These are phyloP conservation scores for Syndactyla subalaris DNA, from an alignment of 2,797 vertebrate species.

Conservation along the genomic window DNA sequence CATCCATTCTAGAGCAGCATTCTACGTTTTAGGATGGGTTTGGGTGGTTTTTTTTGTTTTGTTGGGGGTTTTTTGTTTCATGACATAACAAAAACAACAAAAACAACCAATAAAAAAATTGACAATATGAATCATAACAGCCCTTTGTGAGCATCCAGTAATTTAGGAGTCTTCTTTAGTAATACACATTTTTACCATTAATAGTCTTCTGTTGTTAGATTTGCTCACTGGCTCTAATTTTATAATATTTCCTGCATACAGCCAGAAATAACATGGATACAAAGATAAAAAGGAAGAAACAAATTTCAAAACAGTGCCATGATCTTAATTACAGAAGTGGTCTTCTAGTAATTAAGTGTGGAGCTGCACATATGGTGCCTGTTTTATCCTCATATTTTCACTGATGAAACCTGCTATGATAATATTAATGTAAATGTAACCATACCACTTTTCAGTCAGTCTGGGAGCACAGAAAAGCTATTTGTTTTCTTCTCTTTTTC, in stretches of 20 bases:
- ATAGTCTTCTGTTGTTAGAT: background rate
- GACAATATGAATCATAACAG: background rate
- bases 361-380: constrained; percentile 15
- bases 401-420: background rate
- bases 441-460: background rate
- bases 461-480: background rate
- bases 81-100: background rate
- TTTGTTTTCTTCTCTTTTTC: background rate
- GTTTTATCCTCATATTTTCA: constrained; percentile 14
- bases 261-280: background rate
- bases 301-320: constrained; percentile 27
- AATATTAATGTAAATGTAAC: constrained; percentile 11
- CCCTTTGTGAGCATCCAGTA: background rate
- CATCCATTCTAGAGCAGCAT: background rate
- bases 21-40: background rate
- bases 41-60: background rate
- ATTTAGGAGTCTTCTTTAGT: background rate
- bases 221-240: background rate
- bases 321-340: background rate
- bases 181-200: background rate
- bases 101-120: background rate
- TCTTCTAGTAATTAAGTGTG: background rate
- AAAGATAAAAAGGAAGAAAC: background rate
- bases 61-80: background rate
- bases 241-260: background rate